Conservation (phyloP, 2,888 invertebrate species). For the Nemotelus nigrinus region DNA sequence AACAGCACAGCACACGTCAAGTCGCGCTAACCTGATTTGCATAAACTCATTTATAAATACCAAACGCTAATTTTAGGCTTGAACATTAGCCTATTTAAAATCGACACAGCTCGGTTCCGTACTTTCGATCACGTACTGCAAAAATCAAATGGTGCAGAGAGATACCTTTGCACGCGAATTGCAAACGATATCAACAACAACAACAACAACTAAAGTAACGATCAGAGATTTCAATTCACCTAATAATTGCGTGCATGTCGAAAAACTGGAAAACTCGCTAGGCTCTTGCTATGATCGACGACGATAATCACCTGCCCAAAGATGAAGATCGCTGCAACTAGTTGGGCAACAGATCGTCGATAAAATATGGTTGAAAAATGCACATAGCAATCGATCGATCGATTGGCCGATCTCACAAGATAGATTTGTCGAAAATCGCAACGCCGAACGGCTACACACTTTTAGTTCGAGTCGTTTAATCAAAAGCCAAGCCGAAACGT, state of each 20-base stretch:
- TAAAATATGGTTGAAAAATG: constrained; percentile 8
- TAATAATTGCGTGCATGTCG: constrained; percentile 5
- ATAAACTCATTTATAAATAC: constrained; percentile 13
- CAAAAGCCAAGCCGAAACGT: constrained; percentile 5
- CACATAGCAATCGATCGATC: background rate
- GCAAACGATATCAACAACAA: too few relatives aligned
- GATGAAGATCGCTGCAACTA: constrained; percentile 11
- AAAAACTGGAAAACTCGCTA: constrained; percentile 28
- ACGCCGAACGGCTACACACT: background rate
- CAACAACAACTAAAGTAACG: background rate
- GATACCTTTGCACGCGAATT: too few relatives aligned
- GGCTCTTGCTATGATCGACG: background rate
- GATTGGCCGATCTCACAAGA: too few relatives aligned
- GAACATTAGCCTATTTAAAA: constrained; percentile 1
- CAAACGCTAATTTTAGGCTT: background rate
- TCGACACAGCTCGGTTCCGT: background rate
- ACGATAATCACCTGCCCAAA: constrained; percentile 34
- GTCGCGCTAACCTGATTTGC: background rate
- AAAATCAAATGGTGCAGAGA: background rate
- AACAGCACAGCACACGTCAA: background rate
- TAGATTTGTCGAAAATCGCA: constrained; percentile 9
- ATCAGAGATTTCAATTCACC: constrained; percentile 15
- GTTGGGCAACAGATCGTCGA: constrained; percentile 26
- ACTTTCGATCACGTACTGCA: background rate
- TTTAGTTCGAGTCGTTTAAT: constrained; percentile 8